Evolutionary conservation across 2,888 invertebrate genomes (phyloP).

Genomic region (Lasioglossum pauxillum): DNA sequence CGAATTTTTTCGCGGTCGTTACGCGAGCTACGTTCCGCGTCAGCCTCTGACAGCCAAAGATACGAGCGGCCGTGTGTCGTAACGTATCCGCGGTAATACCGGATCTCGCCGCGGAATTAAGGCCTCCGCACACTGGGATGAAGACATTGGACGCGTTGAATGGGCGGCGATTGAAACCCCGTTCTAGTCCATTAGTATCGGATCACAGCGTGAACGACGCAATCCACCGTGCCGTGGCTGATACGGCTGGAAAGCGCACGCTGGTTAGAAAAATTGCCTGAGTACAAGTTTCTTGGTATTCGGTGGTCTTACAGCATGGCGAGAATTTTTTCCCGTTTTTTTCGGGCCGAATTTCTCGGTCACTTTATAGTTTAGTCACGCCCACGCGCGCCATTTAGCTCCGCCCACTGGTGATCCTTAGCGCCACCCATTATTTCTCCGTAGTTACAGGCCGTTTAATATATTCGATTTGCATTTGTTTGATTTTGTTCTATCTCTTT

Average conservation of each 20-base stretch:
- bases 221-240: not conserved
- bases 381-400: not conserved
- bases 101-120: constrained; percentile 59
- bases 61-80: constrained; percentile 56
- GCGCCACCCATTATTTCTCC: not conserved
- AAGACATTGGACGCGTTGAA: constrained; percentile 2
- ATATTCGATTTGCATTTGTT: not conserved
- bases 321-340: not conserved
- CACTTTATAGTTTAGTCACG: not conserved
- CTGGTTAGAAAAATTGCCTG: not conserved
- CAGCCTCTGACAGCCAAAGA: constrained; percentile 47
- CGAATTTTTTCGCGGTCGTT: constrained; percentile 50
- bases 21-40: constrained; percentile 41
- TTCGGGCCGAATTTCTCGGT: not conserved
- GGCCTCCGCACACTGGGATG: constrained; percentile 45
- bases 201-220: not conserved
- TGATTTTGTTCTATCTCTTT: too few relatives aligned
- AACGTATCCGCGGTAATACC: constrained; percentile 65
- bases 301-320: accelerated
- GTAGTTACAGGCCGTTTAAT: too few relatives aligned
- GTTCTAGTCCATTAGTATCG: not conserved
- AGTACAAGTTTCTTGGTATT: not conserved
- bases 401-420: not conserved
- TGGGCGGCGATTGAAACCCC: not conserved
- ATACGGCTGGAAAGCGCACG: not conserved